A percentile compares a stretch with the other conserved stretches of the same genome.
Evolutionary conservation across 1,140 invertebrate genomes (phyloP).

Genomic region (Trichoplusia ni): DNA sequence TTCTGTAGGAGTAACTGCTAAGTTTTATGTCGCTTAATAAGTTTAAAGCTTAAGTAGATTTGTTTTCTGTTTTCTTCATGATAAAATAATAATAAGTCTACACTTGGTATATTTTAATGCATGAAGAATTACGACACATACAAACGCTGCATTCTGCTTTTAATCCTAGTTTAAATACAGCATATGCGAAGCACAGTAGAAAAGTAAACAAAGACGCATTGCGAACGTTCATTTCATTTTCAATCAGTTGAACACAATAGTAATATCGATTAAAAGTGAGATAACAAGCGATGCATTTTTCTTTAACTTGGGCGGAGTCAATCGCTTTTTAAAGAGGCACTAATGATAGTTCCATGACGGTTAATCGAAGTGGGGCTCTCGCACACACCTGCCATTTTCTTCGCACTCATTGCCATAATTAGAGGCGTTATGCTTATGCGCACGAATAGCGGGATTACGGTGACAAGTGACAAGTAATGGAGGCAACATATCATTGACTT

Average conservation of each 20-base stretch:
- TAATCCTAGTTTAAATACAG: too few relatives aligned
- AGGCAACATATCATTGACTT: neutral
- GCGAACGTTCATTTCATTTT: too few relatives aligned
- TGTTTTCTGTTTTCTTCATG: conserved; percentile 23
- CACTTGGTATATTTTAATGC: conserved; percentile 8
- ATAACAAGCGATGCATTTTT: conserved; percentile 5
- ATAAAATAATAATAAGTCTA: conserved; percentile 6
- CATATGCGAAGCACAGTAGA: too few relatives aligned
- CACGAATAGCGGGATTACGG: neutral
- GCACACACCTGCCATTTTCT: conserved; percentile 25
- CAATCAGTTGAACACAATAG: too few relatives aligned
- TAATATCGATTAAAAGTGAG: neutral
- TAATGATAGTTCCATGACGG: conserved; percentile 23
- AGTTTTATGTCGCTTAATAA: conserved; percentile 25
- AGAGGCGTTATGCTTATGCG: conserved; percentile 1
- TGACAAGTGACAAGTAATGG: conserved; percentile 6
- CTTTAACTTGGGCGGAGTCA: neutral
- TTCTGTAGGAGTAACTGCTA: conserved; percentile 18
- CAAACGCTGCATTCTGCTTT: too few relatives aligned
- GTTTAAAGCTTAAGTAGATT: conserved; percentile 22
- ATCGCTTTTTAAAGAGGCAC: conserved; percentile 6
- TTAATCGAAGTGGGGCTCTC: neutral
- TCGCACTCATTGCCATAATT: conserved; percentile 2
- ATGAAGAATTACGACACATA: too few relatives aligned
- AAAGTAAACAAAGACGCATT: too few relatives aligned